Base-by-base conservation (phyloP, 2,797 vertebrate genomes). In the Clarias fuscus region DNA sequence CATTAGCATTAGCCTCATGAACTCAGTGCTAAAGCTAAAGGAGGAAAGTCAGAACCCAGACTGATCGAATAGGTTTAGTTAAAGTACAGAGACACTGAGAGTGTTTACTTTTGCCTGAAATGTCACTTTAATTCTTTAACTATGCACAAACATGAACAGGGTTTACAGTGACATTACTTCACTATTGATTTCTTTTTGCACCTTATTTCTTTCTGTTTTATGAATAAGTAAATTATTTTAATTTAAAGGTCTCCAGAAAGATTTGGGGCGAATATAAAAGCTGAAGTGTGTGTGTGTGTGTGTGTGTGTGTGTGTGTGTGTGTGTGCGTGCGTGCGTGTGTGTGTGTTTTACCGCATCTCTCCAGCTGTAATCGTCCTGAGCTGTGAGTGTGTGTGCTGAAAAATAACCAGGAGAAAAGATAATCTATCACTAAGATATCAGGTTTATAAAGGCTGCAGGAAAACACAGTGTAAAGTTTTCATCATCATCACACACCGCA, bases 311-410 rank as follows among this genome's bases (percentile, higher is more conserved):
- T 37, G 80, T 76, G 40, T 75, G 88, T 85, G 77, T 43, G 77
- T 43, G 77, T n/a, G 77, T 64, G 43, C 56, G 72, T 78, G 75
- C 59, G 75, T 77, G 77, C 64, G 59, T 48, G 78, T 40, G 77
- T 43, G 77, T 43, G 77, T n/a, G 77, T 64, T 75, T 88, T 85
- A 88, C 89, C 85, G 17, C 48, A 33, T 89, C 70, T 59, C 62
- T 82, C 89, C 89, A 85, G 62, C 62, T 20, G 33, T 37, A 70
- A 24, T 85, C 59, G 43, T 73, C 67, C 24, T 48, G 72, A 59
- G 30, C 24, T 8, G 13, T 59, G 33, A 40, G 27, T 59, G 20
- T 76, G 15, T 43, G 61, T 13, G 24, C 76, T 80, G 59, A 15
- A 61, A 78, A 62, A 22, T 43, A 64, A 64, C n/a, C 11, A 80